Evolutionary conservation across 2,888 invertebrate species (phyloP), one percentile per base, ranked within the genome.

Genomic region (Caenorhabditis sp.): DNA sequence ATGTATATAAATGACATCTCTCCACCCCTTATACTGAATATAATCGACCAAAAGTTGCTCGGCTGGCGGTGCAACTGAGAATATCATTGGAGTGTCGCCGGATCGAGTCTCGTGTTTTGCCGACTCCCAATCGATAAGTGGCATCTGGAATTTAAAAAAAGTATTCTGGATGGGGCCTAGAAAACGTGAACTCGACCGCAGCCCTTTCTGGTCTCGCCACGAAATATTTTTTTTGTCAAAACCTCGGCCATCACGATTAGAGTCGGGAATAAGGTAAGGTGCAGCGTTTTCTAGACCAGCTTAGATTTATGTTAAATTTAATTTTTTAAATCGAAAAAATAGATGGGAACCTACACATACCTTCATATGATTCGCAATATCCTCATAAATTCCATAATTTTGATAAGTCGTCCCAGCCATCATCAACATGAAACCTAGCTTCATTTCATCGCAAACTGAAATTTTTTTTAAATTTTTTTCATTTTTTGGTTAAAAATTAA

Each of bases 391-490:
- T 0, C 79, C 81, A 50, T 74, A 86, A 18, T 85, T 85, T 60
- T 83, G 77, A 35, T 68, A 81, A 40, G 72, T 81, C 0, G 87
- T 83, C 8, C 88, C 87, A 8, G 86, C 86, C 22, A 88, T n/a
- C 87, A 87, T 87, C 13, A 88, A 65, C 82, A 88, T 85, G 58
- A 80, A 87, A n/a, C 88, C 88, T 9, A 84, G 67, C 44, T 87
- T 86, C 84, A 88, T 86, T 64, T 88, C 87, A 61, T 88, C 87
- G 60, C 88, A 88, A 51, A 88, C 88, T 88, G 70, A 32, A 82
- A 62, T 32, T 6, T 6, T 32, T 32, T 32, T 32, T 32, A 32
- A 32, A 6, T 32, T 32, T 32, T 32, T 32, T 9, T 6, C 4
- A 32, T 32, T 32, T 32, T 32, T 32, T 32, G 5, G 9, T 6